Percentiles rank a stretch among this genome's conserved stretches.
phyloP scores from a whole-genome alignment of 2,797 vertebrate genomes.

The Ctenopoma kingsleyae region DNA sequence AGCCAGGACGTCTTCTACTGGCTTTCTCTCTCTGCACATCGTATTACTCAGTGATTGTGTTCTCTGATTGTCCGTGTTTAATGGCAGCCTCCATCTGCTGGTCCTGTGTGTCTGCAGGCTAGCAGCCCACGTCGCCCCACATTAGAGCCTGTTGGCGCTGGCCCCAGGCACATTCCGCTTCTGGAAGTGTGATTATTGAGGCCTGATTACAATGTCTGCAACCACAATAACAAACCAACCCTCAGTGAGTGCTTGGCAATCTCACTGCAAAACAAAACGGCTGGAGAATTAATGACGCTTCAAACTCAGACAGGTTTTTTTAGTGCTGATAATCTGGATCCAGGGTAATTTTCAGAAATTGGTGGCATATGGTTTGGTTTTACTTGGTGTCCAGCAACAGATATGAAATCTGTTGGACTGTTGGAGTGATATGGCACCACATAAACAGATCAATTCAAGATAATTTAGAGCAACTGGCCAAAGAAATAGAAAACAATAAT shows the following conservation, averaged over 20 bases:
- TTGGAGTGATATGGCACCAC: slow-evolving; percentile 30
- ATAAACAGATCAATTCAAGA: slow-evolving; percentile 46
- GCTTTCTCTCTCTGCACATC: slow-evolving; percentile 52
- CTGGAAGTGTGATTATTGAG: slow-evolving; percentile 87
- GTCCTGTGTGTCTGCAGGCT: slow-evolving; percentile 79
- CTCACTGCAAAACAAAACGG: slow-evolving; percentile 73
- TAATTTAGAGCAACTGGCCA: slow-evolving; percentile 44
- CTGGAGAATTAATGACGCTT: slow-evolving; percentile 86
- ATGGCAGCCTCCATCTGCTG: slow-evolving; percentile 83
- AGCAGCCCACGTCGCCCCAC: slow-evolving; percentile 81
- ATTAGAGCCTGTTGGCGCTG: slow-evolving; percentile 83
- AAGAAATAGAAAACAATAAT: slow-evolving; percentile 25
- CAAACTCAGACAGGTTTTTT: slow-evolving; percentile 80
- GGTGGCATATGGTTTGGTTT: slow-evolving; percentile 81
- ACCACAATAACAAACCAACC: slow-evolving; percentile 81
- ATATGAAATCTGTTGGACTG: slow-evolving; percentile 76
- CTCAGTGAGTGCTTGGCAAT: slow-evolving; percentile 77
- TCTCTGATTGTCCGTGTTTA: slow-evolving; percentile 80
- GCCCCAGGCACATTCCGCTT: slow-evolving; percentile 84
- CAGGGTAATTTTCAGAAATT: slow-evolving; percentile 80
- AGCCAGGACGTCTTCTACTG: slow-evolving; percentile 28
- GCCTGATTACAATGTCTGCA: slow-evolving; percentile 86
- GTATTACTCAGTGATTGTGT: slow-evolving; percentile 71
- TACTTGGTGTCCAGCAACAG: slow-evolving; percentile 73
- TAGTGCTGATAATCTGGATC: slow-evolving; percentile 82